Base-by-base conservation (phyloP, 2,888 invertebrate species). In the Poecilobothrus nobilitatus region DNA sequence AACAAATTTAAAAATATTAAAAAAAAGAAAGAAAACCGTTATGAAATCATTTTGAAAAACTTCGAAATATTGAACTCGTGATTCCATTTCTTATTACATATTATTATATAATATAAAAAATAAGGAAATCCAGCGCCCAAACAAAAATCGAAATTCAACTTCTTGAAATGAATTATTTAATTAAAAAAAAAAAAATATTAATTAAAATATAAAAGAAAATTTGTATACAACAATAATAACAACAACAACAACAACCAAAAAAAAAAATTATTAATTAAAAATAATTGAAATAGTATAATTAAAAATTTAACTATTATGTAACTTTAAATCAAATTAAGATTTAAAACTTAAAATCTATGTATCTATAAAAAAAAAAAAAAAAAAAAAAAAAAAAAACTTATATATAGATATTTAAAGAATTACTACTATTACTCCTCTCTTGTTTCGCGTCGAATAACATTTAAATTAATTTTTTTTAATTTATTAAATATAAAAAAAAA, bases 101-200 rank as follows among this genome's bases (percentile, higher is more conserved):
- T 4, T 27, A 27, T 27, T 27, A 27, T 27, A 27, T 2, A 2
- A 4, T 4, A 18, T 53, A 4, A 2, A 53, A 18, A 12, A 12
- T 53, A 53, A 63, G 22, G 22, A 63, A 27, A 33, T 65, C 80
- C 81, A 78, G 81, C 82, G 80, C 81, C 82, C 82, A 82, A 81
- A 82, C 82, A 82, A 82, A 82, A 82, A 82, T 82, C 82, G 82
- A 82, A 82, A 81, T 80, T 82, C 82, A 82, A 82, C 82, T 82
- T 82, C 82, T 82, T 82, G 82, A 78, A 76, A 74, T 71, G 69
- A 71, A 71, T 63, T 41, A 70, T 69, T 70, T 69, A 67, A 72
- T 61, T 67, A 77, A 78, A 75, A 73, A 74, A 73, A 76, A 74
- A 72, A 66, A 69, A 66, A 75, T 73, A 73, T 74, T 74, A 73